Evolutionary conservation across 2,797 vertebrate genomes (phyloP).

Genomic region (Caiman crocodilus): DNA sequence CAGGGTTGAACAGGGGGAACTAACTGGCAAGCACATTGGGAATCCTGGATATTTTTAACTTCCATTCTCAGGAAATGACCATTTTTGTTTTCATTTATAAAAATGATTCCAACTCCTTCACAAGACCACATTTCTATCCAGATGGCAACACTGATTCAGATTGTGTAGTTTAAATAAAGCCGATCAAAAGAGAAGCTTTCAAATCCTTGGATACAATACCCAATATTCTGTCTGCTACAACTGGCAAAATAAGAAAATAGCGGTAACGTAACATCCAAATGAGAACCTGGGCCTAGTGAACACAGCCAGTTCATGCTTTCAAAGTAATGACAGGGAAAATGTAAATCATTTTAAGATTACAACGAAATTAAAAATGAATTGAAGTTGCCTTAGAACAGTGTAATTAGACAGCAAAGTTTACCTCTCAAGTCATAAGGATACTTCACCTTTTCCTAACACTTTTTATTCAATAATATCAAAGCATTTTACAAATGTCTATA

Average conservation of each 20-base stretch:
- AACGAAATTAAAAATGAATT: not conserved
- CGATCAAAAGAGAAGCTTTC: slow-evolving; percentile 52
- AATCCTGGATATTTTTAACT: slow-evolving; percentile 15
- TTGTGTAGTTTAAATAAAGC: slow-evolving; percentile 35
- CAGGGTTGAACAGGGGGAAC: not conserved
- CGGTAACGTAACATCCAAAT: not conserved
- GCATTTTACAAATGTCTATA: not conserved
- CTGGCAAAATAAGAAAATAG: not conserved
- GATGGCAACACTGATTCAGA: slow-evolving; percentile 43
- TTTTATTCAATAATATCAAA: not conserved
- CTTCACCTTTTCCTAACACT: not conserved
- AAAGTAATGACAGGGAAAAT: not conserved
- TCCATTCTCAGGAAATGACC: slow-evolving; percentile 23
- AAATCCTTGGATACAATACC: slow-evolving; percentile 57
- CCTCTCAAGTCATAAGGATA: not conserved
- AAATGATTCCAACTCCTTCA: slow-evolving; percentile 38
- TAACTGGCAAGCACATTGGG: not conserved
- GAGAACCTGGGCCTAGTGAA: not conserved
- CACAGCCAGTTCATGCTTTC: not conserved
- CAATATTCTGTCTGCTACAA: slow-evolving; percentile 19
- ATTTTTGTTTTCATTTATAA: not conserved
- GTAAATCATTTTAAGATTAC: not conserved
- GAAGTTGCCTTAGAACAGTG: not conserved
- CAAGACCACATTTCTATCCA: slow-evolving; percentile 36
- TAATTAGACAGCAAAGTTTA: not conserved